Base-by-base conservation (phyloP, 2,888 invertebrate genomes). In the Uropetala carovei region DNA sequence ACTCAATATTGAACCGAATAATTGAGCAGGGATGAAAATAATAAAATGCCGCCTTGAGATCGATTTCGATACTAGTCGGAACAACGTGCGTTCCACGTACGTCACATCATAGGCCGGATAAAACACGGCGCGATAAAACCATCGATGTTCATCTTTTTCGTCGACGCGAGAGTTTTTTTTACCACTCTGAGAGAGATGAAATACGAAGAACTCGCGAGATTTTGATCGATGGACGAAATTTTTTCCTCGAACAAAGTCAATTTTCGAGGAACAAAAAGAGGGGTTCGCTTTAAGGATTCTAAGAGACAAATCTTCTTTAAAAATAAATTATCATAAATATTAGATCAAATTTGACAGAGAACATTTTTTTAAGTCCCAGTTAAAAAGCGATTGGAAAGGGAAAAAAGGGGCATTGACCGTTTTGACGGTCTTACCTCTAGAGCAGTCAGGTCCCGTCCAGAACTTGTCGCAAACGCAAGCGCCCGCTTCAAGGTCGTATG, bases 371-470 rank as follows among this genome's bases (percentile, higher is more conserved):
- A n/a, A 43, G 43, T 43, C 43, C 3, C 43, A 43, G 43, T 43
- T 43, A 43, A 43, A 43, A 5, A 43, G 43, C 5, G 43, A 43
- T 43, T 43, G n/a, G n/a, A n/a, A n/a, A n/a, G n/a, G n/a, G n/a
- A n/a, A n/a, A n/a, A n/a, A n/a, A n/a, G n/a, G n/a, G n/a, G n/a
- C 5, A 43, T 5, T 43, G 43, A 1, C 43, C 3, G 43, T 43
- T 43, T 43, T 43, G 43, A 43, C 3, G 5, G 43, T 92, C 95
- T 95, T 96, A 97, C 99, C 98, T 97, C 99, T 98, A 92, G 98
- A 98, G 95, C 99, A 99, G 95, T 99, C 98, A 92, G 97, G 97
- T 93, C 99, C 99, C 86, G 98, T 98, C 97, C 99, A 99, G 94
- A 98, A 98, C 92, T 98, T 97, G 94, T 99, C 98, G 95, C 99